Evolutionary conservation across 1,140 invertebrate species (phyloP).

Genomic region (Bradysia coprophila): DNA sequence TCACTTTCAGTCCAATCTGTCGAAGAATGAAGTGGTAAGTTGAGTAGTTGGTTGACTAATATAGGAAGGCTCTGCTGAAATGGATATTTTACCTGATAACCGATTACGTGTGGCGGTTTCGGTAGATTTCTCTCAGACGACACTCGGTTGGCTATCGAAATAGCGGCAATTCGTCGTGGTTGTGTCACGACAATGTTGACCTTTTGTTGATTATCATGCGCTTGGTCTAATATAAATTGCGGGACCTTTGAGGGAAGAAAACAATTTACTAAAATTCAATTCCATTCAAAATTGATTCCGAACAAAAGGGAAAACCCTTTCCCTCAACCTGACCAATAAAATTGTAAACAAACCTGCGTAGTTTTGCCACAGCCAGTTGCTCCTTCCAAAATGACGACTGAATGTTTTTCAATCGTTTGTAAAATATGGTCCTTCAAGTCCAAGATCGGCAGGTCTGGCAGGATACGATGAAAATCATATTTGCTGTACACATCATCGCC

Average conservation of each 20-base stretch:
- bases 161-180: constrained; percentile 68
- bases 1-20: background rate
- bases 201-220: constrained; percentile 21
- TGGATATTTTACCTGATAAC: no score
- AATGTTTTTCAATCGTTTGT: background rate
- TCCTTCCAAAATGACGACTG: background rate
- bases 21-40: no score
- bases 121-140: constrained; percentile 60
- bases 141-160: constrained; percentile 67
- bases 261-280: background rate
- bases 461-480: background rate
- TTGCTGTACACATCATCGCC: background rate
- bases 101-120: no score
- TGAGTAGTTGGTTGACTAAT: no score
- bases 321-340: no score
- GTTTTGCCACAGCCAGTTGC: background rate
- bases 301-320: no score
- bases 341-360: no score
- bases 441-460: background rate
- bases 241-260: constrained; percentile 34
- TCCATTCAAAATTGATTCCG: background rate
- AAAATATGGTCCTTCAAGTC: background rate
- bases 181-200: constrained; percentile 69
- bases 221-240: constrained; percentile 60
- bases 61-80: no score